Evolutionary conservation across 2,888 invertebrate species (phyloP), one percentile per base, ranked within the genome.

Genomic region (Holacanthella duospinosa): DNA sequence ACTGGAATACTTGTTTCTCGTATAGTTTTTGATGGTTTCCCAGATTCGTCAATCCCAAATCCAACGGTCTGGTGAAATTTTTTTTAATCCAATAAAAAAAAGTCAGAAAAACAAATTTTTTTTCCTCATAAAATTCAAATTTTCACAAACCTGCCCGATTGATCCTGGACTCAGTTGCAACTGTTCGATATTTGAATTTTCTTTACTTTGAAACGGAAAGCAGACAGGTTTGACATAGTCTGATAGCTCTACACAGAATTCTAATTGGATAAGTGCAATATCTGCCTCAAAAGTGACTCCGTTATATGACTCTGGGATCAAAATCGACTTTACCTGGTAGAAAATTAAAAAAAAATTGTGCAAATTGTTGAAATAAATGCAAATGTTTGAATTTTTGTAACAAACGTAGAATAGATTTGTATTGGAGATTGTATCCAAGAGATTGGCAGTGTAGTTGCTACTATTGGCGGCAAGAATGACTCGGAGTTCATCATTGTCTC

Each of bases 11-110:
- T 21, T 6, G 67, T 64, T 55, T 67, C 66, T 57, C 58, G 62
- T 28, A 70, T 12, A 1, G 58, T 62, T 27, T 48, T 64, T 3
- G 68, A 68, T 0, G 64, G 65, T 2, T 21, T 43, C 2, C 70
- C 68, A 19, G 56, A 61, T 63, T 70, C 70, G 26, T 66, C 67
- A 26, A 60, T 63, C 3, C 70, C 70, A 29, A 68, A 70, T 12
- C 70, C 70, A 29, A 68, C 59, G 29, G 55, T 55, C 55, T 55
- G 27, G n/a, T n/a, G n/a, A n/a, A 55, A 55, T 55, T 26, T 16
- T 21, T 16, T n/a, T 9, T 48, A 21, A 48, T 21, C 12, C 48
- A 48, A 48, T n/a, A 21, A 4, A 48, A 48, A 12, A 16, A 16
- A 16, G 9, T 12, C 16, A 36, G 6, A 36, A n/a, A n/a, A n/a